A percentile compares a stretch with the other conserved stretches of the same genome.
These are phyloP conservation scores for Planococcus citri DNA, from an alignment of 1,140 invertebrate genomes.

Conservation along the genomic window DNA sequence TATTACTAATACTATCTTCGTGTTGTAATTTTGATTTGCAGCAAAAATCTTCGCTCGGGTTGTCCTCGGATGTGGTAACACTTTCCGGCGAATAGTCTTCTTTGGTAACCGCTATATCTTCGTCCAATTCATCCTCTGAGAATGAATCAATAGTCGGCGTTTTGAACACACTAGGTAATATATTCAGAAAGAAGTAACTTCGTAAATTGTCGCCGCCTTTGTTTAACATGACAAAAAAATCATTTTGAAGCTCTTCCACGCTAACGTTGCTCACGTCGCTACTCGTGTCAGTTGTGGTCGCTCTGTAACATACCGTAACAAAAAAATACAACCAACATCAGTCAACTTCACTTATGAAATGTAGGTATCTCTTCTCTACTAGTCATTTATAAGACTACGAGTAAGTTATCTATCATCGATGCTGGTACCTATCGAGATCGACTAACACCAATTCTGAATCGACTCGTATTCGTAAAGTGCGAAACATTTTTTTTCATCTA, in stretches of 20 bases:
- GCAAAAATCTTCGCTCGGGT: not conserved
- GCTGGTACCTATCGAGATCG: too few species aligned
- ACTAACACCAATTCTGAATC: too few species aligned
- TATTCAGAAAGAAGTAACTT: not conserved
- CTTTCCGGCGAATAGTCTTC: not conserved
- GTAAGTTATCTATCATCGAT: too few species aligned
- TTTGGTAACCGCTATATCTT: not conserved
- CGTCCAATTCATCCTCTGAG: not conserved
- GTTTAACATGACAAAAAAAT: not conserved
- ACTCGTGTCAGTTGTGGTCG: not conserved
- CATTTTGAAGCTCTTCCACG: not conserved
- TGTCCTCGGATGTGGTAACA: not conserved
- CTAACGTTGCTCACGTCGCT: not conserved
- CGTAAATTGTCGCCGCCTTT: not conserved
- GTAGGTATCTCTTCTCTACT: too few species aligned
- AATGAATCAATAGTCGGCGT: not conserved
- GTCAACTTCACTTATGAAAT: too few species aligned
- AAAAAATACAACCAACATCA: too few species aligned
- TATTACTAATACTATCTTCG: not conserved
- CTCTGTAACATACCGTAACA: not conserved
- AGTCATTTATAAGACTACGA: too few species aligned
- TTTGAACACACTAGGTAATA: conserved; percentile 14
- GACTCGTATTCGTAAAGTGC: too few species aligned
- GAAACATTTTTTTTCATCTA: too few species aligned
- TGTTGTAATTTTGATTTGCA: not conserved